Base-by-base conservation (phyloP, 2,797 vertebrate species). In the Valencia hispanica region DNA sequence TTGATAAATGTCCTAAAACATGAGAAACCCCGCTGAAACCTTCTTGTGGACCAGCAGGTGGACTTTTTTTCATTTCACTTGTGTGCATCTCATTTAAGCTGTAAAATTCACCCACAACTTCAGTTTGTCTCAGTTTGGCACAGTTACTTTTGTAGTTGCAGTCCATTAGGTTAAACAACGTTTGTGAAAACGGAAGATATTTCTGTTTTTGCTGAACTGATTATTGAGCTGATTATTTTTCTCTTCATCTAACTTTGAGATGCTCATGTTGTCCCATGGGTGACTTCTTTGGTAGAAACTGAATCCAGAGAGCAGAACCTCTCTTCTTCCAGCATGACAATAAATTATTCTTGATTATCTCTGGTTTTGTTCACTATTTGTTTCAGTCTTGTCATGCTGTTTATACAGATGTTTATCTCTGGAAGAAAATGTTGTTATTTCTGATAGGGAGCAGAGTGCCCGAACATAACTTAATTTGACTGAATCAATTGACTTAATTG, bases 391-490 rank as follows among this genome's bases (percentile, higher is more conserved):
- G 27, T 73, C 36, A 68, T 55, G 63, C 22, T 51, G 50, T 6
- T 70, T 70, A 45, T 72, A 69, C 36, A 9, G 50, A 51, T 65
- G 34, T 53, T 70, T 73, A 30, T 36, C 5, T 34, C 48, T 70
- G 32, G 20, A 48, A 34, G 27, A 39, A 9, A 2, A 72, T 47
- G 51, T 45, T 1, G 34, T 41, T 43, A 79, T 57, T 20, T 51
- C 51, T 59, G 70, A 70, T 43, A 45, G 50, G 63, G 15, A 68
- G 77, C 85, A 51, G 71, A 39, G 51, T 41, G 17, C 30, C 30
- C 30, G 59, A 74, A 59, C 32, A 69, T 65, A 55, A 70, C 80
- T 71, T 75, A 48, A 69, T 79, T 72, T 82, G 70, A 55, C 53
- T 72, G 69, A 73, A 55, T 15, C 30, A 79, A 74, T n/a, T n/a